These are phyloP conservation scores for Propithecus perrieri DNA, from an alignment of 2,797 vertebrate genomes.

Conservation along the genomic window DNA sequence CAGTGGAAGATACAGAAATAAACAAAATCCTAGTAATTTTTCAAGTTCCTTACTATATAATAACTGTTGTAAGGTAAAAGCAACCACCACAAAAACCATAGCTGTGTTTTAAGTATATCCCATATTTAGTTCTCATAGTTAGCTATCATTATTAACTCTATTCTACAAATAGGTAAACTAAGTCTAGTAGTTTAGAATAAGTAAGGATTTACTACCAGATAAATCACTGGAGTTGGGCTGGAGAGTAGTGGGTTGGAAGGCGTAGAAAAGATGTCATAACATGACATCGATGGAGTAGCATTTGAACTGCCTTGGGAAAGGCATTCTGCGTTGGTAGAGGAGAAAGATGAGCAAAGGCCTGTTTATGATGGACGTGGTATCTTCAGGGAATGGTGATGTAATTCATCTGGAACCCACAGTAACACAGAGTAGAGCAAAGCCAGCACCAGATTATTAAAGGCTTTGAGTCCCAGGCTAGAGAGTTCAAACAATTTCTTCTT, in stretches of 20 bases:
- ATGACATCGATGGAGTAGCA: neutral
- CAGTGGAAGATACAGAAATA: neutral
- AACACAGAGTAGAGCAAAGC: neutral
- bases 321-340: neutral
- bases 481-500: neutral
- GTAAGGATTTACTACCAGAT: neutral
- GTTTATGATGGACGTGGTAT: neutral
- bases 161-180: neutral
- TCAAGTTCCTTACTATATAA: neutral
- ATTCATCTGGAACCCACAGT: neutral
- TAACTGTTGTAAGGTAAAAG: conserved; percentile 28
- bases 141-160: neutral
- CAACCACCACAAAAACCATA: neutral
- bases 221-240: neutral
- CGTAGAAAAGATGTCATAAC: neutral
- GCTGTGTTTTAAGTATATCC: neutral
- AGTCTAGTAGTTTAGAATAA: neutral
- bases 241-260: neutral
- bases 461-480: neutral
- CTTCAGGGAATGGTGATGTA: neutral
- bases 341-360: neutral
- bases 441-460: neutral
- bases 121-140: neutral
- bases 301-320: neutral
- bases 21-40: neutral